Conservation (phyloP, 2,797 vertebrate species). For the Enteromius argenteus region DNA sequence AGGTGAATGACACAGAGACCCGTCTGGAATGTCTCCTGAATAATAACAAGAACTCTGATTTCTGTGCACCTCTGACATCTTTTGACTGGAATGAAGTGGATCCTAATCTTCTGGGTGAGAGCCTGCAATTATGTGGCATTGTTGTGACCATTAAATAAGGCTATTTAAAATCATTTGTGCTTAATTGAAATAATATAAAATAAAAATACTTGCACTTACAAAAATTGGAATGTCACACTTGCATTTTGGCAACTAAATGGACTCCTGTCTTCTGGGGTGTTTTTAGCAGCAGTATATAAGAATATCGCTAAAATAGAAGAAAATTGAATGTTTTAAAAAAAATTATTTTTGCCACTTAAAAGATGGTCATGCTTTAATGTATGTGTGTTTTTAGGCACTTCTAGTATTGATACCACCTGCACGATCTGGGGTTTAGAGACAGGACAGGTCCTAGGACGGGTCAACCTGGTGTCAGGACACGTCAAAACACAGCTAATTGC, state of each 20-base stretch:
- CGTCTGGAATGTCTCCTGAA: constrained; percentile 97
- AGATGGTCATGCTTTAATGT: neutral
- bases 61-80: constrained; percentile 96
- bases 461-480: constrained; percentile 96
- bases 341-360: neutral
- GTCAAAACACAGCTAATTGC: constrained; percentile 99
- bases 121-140: neutral
- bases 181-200: neutral
- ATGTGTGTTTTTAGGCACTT: constrained; percentile 83
- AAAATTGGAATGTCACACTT: neutral
- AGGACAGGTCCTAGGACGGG: constrained; percentile 93
- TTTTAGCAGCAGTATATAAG: neutral
- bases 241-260: neutral
- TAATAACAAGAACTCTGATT: constrained; percentile 99
- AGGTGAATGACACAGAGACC: constrained; percentile 98
- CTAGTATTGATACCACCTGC: constrained; percentile 98
- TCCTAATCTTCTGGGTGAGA: constrained; percentile 94
- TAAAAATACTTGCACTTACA: neutral
- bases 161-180: neutral
- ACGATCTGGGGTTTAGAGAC: constrained; percentile 99
- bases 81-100: constrained; percentile 99
- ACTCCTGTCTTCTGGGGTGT: neutral
- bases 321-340: neutral
- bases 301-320: neutral
- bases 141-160: neutral